phyloP scores from a whole-genome alignment of 2,797 vertebrate genomes.

The Rhinichthys osculus region DNA sequence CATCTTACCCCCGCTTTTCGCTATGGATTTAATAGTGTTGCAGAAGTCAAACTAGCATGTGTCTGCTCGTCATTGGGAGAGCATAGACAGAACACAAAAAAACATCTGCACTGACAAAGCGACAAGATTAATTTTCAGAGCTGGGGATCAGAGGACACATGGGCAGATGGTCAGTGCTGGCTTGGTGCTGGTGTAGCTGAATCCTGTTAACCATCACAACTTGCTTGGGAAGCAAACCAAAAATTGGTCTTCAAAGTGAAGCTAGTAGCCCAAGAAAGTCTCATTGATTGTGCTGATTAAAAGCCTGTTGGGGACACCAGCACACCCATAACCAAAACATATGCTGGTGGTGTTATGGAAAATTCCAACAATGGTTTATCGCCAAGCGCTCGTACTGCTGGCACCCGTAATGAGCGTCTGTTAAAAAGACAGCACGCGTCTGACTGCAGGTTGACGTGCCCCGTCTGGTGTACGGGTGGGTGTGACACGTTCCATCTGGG shows the following conservation, averaged over 20 bases:
- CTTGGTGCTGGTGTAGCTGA: background rate
- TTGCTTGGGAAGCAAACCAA: background rate
- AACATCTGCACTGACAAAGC: background rate
- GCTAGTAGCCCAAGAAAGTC: background rate
- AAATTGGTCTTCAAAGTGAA: background rate
- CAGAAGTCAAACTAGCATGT: constrained; percentile 41
- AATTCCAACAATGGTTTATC: constrained; percentile 35
- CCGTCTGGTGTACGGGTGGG: constrained; percentile 30
- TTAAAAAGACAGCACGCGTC: constrained; percentile 39
- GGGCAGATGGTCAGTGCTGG: background rate
- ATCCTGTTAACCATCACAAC: background rate
- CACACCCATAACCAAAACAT: constrained; percentile 2
- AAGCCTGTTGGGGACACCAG: constrained; percentile 6
- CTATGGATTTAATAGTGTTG: constrained; percentile 25
- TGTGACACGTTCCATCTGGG: constrained; percentile 53
- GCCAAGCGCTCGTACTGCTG: constrained; percentile 18
- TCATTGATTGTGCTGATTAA: background rate
- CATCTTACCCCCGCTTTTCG: background rate
- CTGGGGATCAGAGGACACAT: background rate
- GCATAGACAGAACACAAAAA: background rate
- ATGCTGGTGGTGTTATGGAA: background rate
- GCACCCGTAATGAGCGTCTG: constrained; percentile 28
- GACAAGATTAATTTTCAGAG: background rate
- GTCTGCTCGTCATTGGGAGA: background rate
- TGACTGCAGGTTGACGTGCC: constrained; percentile 34